A percentile compares a stretch with the other conserved stretches of the same genome.
Evolutionary conservation across 2,888 invertebrate species (phyloP).

Genomic region (Melitaea athalia): DNA sequence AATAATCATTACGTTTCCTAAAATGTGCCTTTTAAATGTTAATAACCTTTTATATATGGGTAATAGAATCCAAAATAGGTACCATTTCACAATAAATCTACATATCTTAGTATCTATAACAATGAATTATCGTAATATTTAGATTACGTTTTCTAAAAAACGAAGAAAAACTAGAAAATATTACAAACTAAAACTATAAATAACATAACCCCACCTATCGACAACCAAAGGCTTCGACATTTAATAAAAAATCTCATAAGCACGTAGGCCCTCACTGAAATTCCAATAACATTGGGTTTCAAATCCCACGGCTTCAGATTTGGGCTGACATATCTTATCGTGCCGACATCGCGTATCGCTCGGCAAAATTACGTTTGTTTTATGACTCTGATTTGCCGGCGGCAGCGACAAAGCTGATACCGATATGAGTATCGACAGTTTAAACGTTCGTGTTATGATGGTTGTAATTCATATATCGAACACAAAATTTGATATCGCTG

Average conservation of each 20-base stretch:
- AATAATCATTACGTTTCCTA: too few relatives aligned
- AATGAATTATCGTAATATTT: too few relatives aligned
- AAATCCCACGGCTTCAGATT: conserved; percentile 80
- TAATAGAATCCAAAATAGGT: too few relatives aligned
- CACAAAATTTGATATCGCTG: conserved; percentile 72
- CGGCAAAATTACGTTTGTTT: conserved; percentile 79
- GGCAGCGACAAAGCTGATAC: conserved; percentile 70
- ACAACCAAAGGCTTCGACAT: conserved; percentile 21
- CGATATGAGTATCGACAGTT: conserved; percentile 65
- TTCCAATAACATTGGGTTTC: conserved; percentile 65
- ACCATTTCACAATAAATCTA: too few relatives aligned
- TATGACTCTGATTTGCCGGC: conserved; percentile 79
- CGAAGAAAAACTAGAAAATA: not conserved
- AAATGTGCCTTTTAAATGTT: too few relatives aligned
- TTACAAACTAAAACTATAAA: not conserved
- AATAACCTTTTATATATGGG: too few relatives aligned
- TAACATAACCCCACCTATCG: conserved; percentile 16
- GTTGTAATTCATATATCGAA: conserved; percentile 81
- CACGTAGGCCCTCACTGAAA: conserved; percentile 43
- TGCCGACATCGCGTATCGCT: conserved; percentile 63
- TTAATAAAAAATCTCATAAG: conserved; percentile 39
- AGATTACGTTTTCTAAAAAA: too few relatives aligned
- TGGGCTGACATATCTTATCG: conserved; percentile 76
- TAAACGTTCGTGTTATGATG: conserved; percentile 75
- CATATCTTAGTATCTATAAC: too few relatives aligned